These are phyloP conservation scores for Acronicta psi DNA, from an alignment of 2,888 invertebrate species.

Conservation along the genomic window DNA sequence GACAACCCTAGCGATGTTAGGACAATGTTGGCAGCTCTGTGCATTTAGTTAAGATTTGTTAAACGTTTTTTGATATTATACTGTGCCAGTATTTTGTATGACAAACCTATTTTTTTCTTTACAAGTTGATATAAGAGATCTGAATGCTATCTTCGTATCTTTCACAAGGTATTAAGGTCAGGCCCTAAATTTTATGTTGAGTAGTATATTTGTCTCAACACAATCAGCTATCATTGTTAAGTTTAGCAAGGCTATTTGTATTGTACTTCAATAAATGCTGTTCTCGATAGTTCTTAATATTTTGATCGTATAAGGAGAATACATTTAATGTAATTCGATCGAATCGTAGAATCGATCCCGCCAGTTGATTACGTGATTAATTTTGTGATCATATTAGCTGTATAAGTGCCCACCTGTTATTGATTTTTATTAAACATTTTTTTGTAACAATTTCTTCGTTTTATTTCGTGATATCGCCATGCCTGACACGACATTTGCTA, in stretches of 20 bases:
- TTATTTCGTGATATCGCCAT: constrained; percentile 19
- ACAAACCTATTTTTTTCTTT: constrained; percentile 22
- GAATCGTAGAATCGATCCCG: constrained; percentile 21
- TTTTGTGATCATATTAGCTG: constrained; percentile 55
- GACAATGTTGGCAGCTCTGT: constrained; percentile 69
- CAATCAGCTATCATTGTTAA: too few relatives aligned
- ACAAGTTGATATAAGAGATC: constrained; percentile 2
- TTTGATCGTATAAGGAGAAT: constrained; percentile 2
- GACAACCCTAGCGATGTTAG: constrained; percentile 63
- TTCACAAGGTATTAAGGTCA: too few relatives aligned
- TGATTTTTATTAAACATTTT: constrained; percentile 45
- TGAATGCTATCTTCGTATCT: too few relatives aligned
- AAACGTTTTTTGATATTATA: constrained; percentile 5
- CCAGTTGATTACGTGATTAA: constrained; percentile 39
- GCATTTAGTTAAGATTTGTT: constrained; percentile 58
- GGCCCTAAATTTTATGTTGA: too few relatives aligned
- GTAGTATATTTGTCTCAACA: too few relatives aligned
- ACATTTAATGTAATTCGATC: constrained; percentile 9
- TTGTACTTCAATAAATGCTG: neutral
- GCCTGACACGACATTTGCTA: neutral
- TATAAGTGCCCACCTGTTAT: constrained; percentile 54
- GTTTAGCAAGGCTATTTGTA: neutral
- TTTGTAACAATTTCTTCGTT: constrained; percentile 18
- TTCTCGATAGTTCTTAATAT: neutral
- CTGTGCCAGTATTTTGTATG: constrained; percentile 22